Base-by-base conservation (phyloP, 2,797 vertebrate species). In the Aythya fuligula region DNA sequence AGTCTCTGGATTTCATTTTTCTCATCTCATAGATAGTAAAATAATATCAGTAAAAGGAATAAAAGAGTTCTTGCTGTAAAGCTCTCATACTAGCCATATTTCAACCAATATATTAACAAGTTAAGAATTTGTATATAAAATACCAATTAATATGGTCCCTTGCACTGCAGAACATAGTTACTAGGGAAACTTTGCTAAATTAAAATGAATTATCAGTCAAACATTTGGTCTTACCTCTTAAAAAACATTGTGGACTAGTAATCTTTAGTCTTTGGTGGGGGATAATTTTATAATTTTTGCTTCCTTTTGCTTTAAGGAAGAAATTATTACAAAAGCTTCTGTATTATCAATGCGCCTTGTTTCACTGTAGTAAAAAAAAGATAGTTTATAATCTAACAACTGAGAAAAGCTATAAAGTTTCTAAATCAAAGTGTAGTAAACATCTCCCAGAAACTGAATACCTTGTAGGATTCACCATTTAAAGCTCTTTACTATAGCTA, bases 401-500 rank as follows among this genome's bases (percentile, higher is more conserved):
- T 32, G 11, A 5, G 53, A 28, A 62, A 74, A 43, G 8, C 10
- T 27, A 2, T 54, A 61, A 67, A 36, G 30, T 87, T 94, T 84
- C 39, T 72, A 30, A 72, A 73, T 18, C 30, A 71, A 83, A 9
- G 12, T 14, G 5, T 27, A 54, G 41, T 41, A 16, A n/a, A 7
- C 64, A 86, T 39, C 39, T 80, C 13, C 15, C 13, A 41, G n/a
- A 61, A 83, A 74, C 24, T 18, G 58, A 75, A 53, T 41, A 72
- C 69, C 65, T 54, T 24, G 7, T 21, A 7, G 21, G 1, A 66
- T 56, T 79, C 61, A 80, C 30, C 22, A 61, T 27, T 71, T 85
- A 81, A 93, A 84, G 69, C 87, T 80, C 79, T 89, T 92, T 73
- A 79, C 32, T 71, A 13, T 30, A 66, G 30, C 78, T 95, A 73